Percentiles rank a stretch among this genome's conserved stretches.
phyloP scores from a whole-genome alignment of 2,797 vertebrate genomes.

The Prionace glauca region DNA sequence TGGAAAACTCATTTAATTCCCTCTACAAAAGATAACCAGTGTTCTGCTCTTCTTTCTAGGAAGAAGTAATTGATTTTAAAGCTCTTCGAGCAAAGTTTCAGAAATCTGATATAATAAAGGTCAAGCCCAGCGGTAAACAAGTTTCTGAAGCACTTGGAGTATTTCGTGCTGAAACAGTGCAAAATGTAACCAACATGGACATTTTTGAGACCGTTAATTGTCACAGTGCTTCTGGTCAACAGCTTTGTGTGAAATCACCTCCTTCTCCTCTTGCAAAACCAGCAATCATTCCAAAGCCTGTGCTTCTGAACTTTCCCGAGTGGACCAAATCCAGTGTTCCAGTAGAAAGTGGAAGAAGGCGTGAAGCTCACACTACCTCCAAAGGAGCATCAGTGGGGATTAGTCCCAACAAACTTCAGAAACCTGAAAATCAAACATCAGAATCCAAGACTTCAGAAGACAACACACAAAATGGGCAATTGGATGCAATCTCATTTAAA shows the following conservation, averaged over 20 bases:
- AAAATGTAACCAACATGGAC: neutral
- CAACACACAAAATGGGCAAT: neutral
- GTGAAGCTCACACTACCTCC: neutral
- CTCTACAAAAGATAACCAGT: conserved; percentile 2
- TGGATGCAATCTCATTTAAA: neutral
- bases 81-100: conserved; percentile 82
- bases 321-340: neutral
- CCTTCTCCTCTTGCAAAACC: neutral
- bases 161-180: neutral
- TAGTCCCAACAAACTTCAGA: neutral
- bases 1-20: conserved; percentile 33
- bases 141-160: neutral
- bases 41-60: conserved; percentile 53
- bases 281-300: neutral
- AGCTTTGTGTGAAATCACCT: neutral
- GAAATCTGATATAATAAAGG: conserved; percentile 46
- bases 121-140: neutral
- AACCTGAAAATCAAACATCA: neutral
- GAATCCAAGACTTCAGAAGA: neutral
- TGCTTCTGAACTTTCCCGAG: neutral
- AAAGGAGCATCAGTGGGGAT: neutral
- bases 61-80: conserved; percentile 66
- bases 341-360: neutral
- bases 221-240: neutral
- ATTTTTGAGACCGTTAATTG: neutral